Conservation (phyloP, 2,888 invertebrate genomes). For the Sturmia bella region DNA sequence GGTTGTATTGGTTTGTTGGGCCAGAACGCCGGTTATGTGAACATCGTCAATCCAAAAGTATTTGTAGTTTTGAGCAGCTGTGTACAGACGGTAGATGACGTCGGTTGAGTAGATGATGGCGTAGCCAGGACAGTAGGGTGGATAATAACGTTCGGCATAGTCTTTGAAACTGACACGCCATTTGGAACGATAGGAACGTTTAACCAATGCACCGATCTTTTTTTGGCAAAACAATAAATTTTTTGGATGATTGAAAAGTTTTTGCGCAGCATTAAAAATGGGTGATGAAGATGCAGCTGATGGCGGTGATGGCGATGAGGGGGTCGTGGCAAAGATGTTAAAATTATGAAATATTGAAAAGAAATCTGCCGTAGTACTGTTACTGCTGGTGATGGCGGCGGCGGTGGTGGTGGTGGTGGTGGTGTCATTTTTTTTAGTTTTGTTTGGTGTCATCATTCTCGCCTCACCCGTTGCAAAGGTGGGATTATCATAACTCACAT, state of each 20-base stretch:
- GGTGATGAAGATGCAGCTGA: slow-evolving; percentile 53
- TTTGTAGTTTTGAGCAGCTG: slow-evolving; percentile 84
- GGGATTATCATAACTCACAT: slow-evolving; percentile 58
- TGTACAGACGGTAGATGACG: slow-evolving; percentile 84
- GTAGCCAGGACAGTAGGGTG: slow-evolving; percentile 89
- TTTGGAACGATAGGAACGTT: slow-evolving; percentile 87
- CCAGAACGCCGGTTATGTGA: slow-evolving; percentile 87
- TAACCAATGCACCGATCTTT: slow-evolving; percentile 82
- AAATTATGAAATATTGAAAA: slow-evolving; percentile 54
- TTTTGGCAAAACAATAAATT: slow-evolving; percentile 86
- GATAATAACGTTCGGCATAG: slow-evolving; percentile 86
- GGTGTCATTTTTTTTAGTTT: slow-evolving; percentile 8
- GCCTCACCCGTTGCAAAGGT: slow-evolving; percentile 55
- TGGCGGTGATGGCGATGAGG: slow-evolving; percentile 3
- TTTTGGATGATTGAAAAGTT: slow-evolving; percentile 77
- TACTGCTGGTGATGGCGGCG: slow-evolving; percentile 37
- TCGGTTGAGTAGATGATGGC: slow-evolving; percentile 87
- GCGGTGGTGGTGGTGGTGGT: slow-evolving; percentile 18
- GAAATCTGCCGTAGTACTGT: slow-evolving; percentile 30
- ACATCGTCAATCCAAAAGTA: slow-evolving; percentile 94
- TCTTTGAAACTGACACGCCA: slow-evolving; percentile 89
- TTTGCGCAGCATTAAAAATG: slow-evolving; percentile 53
- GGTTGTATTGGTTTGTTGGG: slow-evolving; percentile 83
- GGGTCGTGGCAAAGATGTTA: slow-evolving; percentile 33
- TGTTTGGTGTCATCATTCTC: slow-evolving; percentile 41